Evolutionary conservation across 2,888 invertebrate genomes (phyloP), one percentile per base, ranked within the genome.

Genomic region (Hirtodrosophila trivittata): DNA sequence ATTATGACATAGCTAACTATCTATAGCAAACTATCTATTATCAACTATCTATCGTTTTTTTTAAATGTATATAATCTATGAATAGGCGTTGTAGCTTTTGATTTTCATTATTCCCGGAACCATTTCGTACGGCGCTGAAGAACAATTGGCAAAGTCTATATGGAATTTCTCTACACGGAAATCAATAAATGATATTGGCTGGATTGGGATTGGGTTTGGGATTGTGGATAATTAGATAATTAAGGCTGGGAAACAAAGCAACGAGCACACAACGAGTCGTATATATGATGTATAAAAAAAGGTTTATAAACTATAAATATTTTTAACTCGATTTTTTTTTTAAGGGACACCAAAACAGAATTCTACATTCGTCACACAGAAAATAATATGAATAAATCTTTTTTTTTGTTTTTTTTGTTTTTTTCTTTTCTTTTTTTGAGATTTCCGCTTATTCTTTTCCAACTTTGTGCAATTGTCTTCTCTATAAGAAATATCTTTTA

Each of bases 11-110:
- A n/a, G 18, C 46, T 63, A 57, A 21, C 46, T 47, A 25, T 49
- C 39, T 55, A 41, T 45, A 16, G 12, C 13, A 2, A 35, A 35
- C 3, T 35, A 93, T 93, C 1, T 92, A 92, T 93, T 93, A 93
- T 39, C n/a, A 8, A n/a, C 1, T 55, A 18, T 16, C 9, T 35
- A 28, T 28, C 28, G 1, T 28, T 9, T 9, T 5, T 4, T 28
- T 7, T 28, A 28, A 35, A 9, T 45, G 26, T 37, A 58, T 10
- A 14, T 52, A 59, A 43, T 49, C 6, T 45, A 42, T 62, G 57
- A 45, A 55, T 57, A 66, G 39, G 64, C 73, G 82, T 86, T 75
- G 77, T 77, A 75, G 67, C 83, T 72, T 84, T 77, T 63, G 42
- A 55, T 57, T 41, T 54, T 45, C 7, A 68, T 67, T 63, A 72